These are phyloP conservation scores for Tapirus terrestris DNA, from an alignment of 2,113 vertebrate genomes.

Conservation along the genomic window DNA sequence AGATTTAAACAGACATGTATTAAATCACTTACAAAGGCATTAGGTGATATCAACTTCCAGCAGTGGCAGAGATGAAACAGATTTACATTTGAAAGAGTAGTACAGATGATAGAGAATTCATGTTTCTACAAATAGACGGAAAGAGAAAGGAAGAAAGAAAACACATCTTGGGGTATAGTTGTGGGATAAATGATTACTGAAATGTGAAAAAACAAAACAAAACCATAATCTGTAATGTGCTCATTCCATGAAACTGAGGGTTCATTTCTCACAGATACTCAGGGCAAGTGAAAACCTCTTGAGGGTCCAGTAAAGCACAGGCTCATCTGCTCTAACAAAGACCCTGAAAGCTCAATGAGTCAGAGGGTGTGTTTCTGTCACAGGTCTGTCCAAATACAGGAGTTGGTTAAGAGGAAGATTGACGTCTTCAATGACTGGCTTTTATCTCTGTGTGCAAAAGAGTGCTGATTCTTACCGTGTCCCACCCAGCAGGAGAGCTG, in stretches of 20 bases:
- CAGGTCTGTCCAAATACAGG: neutral
- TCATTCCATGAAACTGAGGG: neutral
- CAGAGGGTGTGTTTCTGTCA: rapidly evolving
- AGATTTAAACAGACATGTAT: neutral
- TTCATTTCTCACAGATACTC: neutral
- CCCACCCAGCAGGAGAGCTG: neutral
- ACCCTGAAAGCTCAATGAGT: neutral
- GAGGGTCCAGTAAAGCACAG: too few relatives aligned
- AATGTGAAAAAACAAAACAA: neutral
- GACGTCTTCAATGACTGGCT: neutral
- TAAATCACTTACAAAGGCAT: neutral
- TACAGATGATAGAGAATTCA: neutral
- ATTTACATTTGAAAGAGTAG: neutral
- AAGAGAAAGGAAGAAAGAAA: neutral
- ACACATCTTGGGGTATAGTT: neutral
- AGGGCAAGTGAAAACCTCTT: neutral
- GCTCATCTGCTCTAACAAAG: neutral
- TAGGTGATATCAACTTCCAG: neutral
- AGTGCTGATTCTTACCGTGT: neutral
- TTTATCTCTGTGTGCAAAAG: neutral
- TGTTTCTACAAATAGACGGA: neutral
- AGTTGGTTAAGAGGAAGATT: neutral
- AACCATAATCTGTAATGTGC: neutral
- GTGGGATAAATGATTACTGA: neutral
- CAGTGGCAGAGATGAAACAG: neutral